These are phyloP conservation scores for Coronaproctus castanopsis DNA, from an alignment of 2,888 invertebrate species.

Conservation along the genomic window DNA sequence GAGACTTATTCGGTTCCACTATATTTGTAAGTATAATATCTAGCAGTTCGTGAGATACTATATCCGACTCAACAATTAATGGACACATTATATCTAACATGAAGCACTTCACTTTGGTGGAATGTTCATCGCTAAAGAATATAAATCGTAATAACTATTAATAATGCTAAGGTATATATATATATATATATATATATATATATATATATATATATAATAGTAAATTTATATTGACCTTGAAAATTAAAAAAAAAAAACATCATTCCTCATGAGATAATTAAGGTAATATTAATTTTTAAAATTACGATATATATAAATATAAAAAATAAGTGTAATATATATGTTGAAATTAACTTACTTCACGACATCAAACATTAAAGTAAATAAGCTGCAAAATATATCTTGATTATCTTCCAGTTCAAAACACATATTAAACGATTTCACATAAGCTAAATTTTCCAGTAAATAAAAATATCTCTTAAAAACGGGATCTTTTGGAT, in stretches of 20 bases:
- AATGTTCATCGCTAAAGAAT: slow-evolving; percentile 67
- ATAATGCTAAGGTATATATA: not conserved
- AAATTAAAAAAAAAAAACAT: no score
- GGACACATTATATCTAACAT: slow-evolving; percentile 91
- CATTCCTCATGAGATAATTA: no score
- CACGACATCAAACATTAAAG: slow-evolving; percentile 85
- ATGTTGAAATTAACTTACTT: slow-evolving; percentile 42
- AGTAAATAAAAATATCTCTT: slow-evolving; percentile 92
- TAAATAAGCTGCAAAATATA: slow-evolving; percentile 82
- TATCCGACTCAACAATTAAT: slow-evolving; percentile 83
- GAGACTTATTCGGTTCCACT: slow-evolving; percentile 79
- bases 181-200: not conserved
- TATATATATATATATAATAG: no score
- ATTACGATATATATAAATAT: no score
- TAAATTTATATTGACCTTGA: no score
- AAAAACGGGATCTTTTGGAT: slow-evolving; percentile 92
- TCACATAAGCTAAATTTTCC: slow-evolving; percentile 91
- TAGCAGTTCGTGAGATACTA: slow-evolving; percentile 78
- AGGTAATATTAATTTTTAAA: no score
- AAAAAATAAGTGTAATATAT: no score
- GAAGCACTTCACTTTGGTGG: slow-evolving; percentile 85
- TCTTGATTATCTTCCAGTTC: slow-evolving; percentile 94
- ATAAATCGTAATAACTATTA: not conserved
- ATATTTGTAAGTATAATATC: slow-evolving; percentile 86
- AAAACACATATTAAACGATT: slow-evolving; percentile 96